Evolutionary conservation across 2,888 invertebrate species (phyloP), one percentile per base, ranked within the genome.

Genomic region (Melipona beecheii): DNA sequence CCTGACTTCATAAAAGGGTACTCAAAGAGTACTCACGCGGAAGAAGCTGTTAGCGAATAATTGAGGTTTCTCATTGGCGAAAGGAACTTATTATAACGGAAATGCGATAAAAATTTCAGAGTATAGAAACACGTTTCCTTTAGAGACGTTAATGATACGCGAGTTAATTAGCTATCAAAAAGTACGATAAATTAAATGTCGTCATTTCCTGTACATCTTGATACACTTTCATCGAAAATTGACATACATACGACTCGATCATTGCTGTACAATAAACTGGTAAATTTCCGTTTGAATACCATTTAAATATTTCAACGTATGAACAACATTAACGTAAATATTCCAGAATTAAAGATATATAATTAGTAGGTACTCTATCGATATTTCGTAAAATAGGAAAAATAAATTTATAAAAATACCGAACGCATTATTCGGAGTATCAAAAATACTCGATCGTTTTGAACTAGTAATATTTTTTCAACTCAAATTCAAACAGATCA

Each of bases 151-250:
- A 43, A 43, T 60, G 24, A 78, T 60, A 78, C 27, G 84, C 83
- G 78, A 84, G 86, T 87, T 86, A 87, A 87, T 87, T 86, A 85
- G 73, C 66, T 75, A 58, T 60, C 19, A 72, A 72, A 72, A 72
- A 58, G 75, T 78, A 80, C 75, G 50, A 36, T 69, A 69, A 79
- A 79, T 60, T 27, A 75, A 70, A 64, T 54, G 64, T 49, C 56
- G 56, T n/a, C 54, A 5, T 27, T 50, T 70, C 49, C 17, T 62
- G 21, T 11, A 19, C 5, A 6, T 15, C 6, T 52, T 17, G 31
- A 36, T 24, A 64, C 17, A 36, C 70, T 75, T 79, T 75, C 75
- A 64, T 64, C 58, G 21, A 69, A 75, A 64, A 70, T 70, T 17
- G 56, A 15, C 36, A 4, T 24, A 49, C 54, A 2, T 4, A 24